Conservation (phyloP, 2,888 invertebrate genomes). For the Drosophila bunnanda region DNA sequence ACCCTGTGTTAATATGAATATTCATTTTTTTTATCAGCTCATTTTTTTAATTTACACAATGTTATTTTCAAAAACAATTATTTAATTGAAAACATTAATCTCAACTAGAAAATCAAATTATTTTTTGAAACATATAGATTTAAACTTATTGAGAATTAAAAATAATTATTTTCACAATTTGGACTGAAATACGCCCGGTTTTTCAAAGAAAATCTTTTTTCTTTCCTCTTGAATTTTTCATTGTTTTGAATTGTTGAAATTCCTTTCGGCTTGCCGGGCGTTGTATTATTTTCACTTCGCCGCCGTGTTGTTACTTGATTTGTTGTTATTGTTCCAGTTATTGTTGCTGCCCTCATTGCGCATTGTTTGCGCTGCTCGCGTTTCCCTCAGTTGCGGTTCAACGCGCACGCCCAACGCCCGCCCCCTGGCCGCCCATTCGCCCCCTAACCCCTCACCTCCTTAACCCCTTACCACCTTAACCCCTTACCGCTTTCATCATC, state of each 20-base stretch:
- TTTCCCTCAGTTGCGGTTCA: conserved; percentile 74
- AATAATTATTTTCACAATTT: not conserved
- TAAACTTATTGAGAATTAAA: too few species aligned
- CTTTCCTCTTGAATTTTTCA: not conserved
- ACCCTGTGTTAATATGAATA: too few species aligned
- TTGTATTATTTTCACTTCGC: conserved; percentile 49
- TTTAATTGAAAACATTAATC: too few species aligned
- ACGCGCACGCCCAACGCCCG: conserved; percentile 55
- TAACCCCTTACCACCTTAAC: conserved; percentile 28
- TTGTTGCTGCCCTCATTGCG: conserved; percentile 44
- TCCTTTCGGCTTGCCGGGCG: conserved; percentile 32
- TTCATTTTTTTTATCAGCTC: too few species aligned
- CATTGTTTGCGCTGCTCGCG: conserved; percentile 73
- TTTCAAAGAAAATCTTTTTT: not conserved
- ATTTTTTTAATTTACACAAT: too few species aligned
- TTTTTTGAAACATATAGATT: too few species aligned
- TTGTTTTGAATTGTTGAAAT: conserved; percentile 36
- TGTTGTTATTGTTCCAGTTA: conserved; percentile 45
- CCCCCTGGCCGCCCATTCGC: not conserved
- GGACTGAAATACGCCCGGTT: not conserved
- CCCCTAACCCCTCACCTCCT: not conserved
- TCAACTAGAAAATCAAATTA: too few species aligned
- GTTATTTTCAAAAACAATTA: too few species aligned
- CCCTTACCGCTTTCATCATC: conserved; percentile 67
- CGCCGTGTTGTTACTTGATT: conserved; percentile 63